Evolutionary conservation across 1,140 invertebrate genomes (phyloP).

Genomic region (Camponotus pennsylvanicus): DNA sequence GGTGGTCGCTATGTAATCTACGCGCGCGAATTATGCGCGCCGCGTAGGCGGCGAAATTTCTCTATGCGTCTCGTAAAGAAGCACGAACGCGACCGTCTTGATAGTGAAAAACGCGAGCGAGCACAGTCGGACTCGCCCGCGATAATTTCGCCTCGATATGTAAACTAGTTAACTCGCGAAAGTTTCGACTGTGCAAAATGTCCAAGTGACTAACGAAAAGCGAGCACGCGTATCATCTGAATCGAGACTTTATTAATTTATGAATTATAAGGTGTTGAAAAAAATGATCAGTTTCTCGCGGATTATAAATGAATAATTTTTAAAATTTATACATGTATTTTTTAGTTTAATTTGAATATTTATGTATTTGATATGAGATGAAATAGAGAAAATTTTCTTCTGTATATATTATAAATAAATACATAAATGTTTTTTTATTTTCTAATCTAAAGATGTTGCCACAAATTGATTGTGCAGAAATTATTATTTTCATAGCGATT

Average conservation of each 20-base stretch:
- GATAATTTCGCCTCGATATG: slow-evolving; percentile 16
- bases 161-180: slow-evolving; percentile 18
- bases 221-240: neutral
- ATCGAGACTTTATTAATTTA: neutral
- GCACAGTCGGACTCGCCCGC: neutral
- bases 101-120: slow-evolving; percentile 30
- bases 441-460: neutral
- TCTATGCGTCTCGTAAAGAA: slow-evolving; percentile 50
- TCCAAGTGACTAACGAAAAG: neutral
- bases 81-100: slow-evolving; percentile 6
- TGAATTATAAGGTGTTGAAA: neutral
- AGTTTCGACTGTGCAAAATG: neutral
- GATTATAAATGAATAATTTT: neutral
- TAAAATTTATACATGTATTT: no score
- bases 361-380: no score
- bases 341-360: no score
- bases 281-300: neutral
- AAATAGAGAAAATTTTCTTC: neutral
- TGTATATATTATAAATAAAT: neutral
- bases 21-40: slow-evolving; percentile 44
- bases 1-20: slow-evolving; percentile 55
- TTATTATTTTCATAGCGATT: neutral
- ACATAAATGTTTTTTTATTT: neutral
- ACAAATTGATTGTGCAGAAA: neutral
- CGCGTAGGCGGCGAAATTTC: slow-evolving; percentile 49